These are phyloP conservation scores for Drosophila testacea DNA, from an alignment of 2,888 invertebrate species.

Conservation along the genomic window DNA sequence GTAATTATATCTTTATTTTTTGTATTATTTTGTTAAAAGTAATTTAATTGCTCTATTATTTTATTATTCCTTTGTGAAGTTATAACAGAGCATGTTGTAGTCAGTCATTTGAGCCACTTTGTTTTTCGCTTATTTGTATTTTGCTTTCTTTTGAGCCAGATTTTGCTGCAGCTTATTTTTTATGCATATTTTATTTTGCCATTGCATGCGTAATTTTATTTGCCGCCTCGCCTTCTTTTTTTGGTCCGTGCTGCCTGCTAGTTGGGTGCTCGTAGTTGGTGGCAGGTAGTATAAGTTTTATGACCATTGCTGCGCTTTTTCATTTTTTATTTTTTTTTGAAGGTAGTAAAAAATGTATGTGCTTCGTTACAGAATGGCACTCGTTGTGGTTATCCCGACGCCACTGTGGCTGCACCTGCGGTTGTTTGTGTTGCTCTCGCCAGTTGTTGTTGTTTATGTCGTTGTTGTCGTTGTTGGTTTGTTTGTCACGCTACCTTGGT, in stretches of 20 bases:
- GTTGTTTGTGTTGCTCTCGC: constrained; percentile 36
- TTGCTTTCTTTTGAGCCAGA: constrained; percentile 54
- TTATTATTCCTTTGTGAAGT: background rate
- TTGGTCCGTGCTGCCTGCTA: constrained; percentile 11
- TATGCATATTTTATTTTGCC: constrained; percentile 78
- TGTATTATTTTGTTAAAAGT: too few relatives aligned
- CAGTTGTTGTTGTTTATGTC: constrained; percentile 30
- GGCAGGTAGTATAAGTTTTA: constrained; percentile 68
- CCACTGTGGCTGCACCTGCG: constrained; percentile 69
- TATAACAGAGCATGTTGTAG: constrained; percentile 30
- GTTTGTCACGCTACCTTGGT: constrained; percentile 59
- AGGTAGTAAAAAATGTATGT: constrained; percentile 68
- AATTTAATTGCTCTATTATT: too few relatives aligned
- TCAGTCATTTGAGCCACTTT: background rate
- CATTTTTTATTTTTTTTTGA: constrained; percentile 26
- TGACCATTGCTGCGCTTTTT: constrained; percentile 54
- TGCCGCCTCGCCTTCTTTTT: constrained; percentile 50
- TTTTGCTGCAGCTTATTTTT: constrained; percentile 77
- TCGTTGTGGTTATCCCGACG: constrained; percentile 65
- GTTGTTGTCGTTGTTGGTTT: constrained; percentile 25
- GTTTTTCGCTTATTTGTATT: constrained; percentile 20
- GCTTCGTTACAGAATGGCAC: constrained; percentile 57
- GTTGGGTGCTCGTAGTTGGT: constrained; percentile 50
- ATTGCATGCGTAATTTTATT: constrained; percentile 79
- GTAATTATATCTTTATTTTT: too few relatives aligned